Evolutionary conservation across 37 sponge, comb jelly and placozoan species (phyloP), one percentile per base, ranked within the genome.

Genomic region (Spongilla lacustris): DNA sequence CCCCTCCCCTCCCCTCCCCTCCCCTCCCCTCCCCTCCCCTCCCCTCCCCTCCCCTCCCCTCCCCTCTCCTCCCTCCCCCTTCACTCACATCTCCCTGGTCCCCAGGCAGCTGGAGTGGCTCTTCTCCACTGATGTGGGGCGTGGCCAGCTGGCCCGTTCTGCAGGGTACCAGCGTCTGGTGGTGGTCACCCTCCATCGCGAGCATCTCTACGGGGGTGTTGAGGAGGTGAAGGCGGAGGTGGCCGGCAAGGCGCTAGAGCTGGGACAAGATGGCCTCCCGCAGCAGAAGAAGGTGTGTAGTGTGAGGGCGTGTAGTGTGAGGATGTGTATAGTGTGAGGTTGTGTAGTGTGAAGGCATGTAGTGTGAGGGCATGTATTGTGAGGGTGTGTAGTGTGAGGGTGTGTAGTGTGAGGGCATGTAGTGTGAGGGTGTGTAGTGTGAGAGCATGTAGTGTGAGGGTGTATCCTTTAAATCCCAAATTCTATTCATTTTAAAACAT

Each of bases 41-140:
- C 72, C 30, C 29, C 30, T 29, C 30, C 29, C 30, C 72, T 70
- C 72, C 30, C 72, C 30, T 27, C 72, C 72, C 27, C 30, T 70
- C 30, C 27, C 30, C 72, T 30, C 30, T 9, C 72, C 27, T 70
- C 72, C 72, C 27, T 9, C 9, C 30, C 72, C 30, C 30, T 70
- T 9, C 30, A 4, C 27, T 30, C 30, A 3, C 72, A 4, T 70
- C 72, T 9, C 27, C 27, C n/a, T n/a, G n/a, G n/a, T 70, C 30
- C 72, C 31, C 37, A 96, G 96, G 75, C 94, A 96, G 73, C 77
- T 70, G 8, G 91, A 96, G 23, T 93, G 94, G 96, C 50, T 96
- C 29, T 96, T 96, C 71, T 83, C 86, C 41, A 74, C 83, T 22
- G 83, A 87, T 46, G 73, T 69, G 73, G 96, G 96, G 3, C 78